Percentiles rank a stretch among this genome's conserved stretches.
phyloP scores from a whole-genome alignment of 2,113 vertebrate species.

The Cercocebus atys region DNA sequence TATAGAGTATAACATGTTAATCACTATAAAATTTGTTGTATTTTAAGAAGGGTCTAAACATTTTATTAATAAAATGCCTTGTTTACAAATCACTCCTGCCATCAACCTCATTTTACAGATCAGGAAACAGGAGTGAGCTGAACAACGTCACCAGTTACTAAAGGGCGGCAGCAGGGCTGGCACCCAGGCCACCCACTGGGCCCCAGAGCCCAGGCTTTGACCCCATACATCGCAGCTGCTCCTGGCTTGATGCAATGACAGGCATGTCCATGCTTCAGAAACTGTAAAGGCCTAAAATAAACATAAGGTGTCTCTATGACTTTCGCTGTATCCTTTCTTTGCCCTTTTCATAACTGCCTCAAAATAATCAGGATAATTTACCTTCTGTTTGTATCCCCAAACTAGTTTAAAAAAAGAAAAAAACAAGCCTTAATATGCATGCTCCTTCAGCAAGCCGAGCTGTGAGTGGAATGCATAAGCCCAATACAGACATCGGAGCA shows the following conservation, averaged over 20 bases:
- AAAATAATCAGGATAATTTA: slow-evolving; percentile 66
- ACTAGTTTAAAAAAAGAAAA: slow-evolving; percentile 21
- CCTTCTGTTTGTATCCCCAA: slow-evolving; percentile 65
- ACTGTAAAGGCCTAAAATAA: not conserved
- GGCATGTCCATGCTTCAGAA: rapidly evolving
- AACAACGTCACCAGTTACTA: not conserved
- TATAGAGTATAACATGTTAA: slow-evolving; percentile 74
- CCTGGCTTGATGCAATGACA: not conserved
- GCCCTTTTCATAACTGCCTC: slow-evolving; percentile 39
- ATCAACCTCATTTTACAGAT: not conserved
- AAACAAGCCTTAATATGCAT: slow-evolving; percentile 23
- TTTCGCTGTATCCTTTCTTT: slow-evolving; percentile 7
- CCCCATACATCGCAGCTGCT: rapidly evolving
- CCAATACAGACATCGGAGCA: not conserved
- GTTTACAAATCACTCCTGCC: slow-evolving; percentile 64
- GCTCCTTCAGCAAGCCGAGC: slow-evolving; percentile 51
- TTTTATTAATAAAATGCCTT: slow-evolving; percentile 90
- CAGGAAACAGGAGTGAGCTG: not conserved
- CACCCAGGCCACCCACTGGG: not conserved
- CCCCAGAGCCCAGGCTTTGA: not conserved
- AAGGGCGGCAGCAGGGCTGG: not conserved
- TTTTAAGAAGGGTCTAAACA: slow-evolving; percentile 87
- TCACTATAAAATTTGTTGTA: slow-evolving; percentile 78
- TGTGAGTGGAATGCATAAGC: not conserved
- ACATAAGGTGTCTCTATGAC: not conserved